phyloP scores from a whole-genome alignment of 2,888 invertebrate genomes.

The Apomyelois bistriatella region DNA sequence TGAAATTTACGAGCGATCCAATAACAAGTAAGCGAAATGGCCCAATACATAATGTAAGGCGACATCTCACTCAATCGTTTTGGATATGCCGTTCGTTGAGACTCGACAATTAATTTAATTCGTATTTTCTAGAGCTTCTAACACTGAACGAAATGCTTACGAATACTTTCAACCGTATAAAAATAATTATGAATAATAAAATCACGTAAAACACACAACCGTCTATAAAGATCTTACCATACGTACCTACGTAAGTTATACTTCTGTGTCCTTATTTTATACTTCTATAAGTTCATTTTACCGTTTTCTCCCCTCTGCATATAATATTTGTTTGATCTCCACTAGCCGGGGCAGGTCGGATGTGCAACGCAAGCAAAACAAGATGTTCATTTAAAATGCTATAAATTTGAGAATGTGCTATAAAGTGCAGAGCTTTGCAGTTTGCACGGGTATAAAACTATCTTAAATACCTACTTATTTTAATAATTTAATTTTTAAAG shows the following conservation, averaged over 20 bases:
- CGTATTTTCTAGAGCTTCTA: no score
- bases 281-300: slow-evolving; percentile 53
- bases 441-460: not conserved
- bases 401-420: slow-evolving; percentile 6
- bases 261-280: not conserved
- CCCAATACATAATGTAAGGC: no score
- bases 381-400: slow-evolving; percentile 17
- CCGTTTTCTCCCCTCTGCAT: slow-evolving; percentile 57
- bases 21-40: no score
- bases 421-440: not conserved
- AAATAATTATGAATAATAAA: not conserved
- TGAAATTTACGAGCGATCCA: no score
- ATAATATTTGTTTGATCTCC: slow-evolving; percentile 73
- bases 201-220: no score
- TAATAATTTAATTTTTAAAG: not conserved
- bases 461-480: not conserved
- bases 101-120: no score
- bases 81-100: no score
- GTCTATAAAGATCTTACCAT: not conserved
- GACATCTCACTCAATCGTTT: no score
- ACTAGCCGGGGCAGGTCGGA: slow-evolving; percentile 39
- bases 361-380: slow-evolving; percentile 28
- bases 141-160: no score
- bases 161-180: no score
- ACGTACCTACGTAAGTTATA: not conserved